Evolutionary conservation across 2,113 vertebrate species (phyloP).

Genomic region (Trichomycterus rosablanca): DNA sequence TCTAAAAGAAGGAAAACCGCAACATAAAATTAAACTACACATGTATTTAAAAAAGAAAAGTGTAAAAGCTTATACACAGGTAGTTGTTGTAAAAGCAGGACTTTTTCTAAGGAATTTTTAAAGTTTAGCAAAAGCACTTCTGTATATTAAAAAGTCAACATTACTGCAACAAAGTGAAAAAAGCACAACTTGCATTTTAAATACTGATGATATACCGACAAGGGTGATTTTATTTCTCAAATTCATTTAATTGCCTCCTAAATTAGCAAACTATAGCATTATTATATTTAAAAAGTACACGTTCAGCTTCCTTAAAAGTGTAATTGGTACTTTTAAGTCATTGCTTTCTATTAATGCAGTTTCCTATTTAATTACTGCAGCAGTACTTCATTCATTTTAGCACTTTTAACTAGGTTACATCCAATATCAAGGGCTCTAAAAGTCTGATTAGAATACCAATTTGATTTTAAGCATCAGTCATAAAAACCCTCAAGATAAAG

Average conservation of each 20-base stretch:
- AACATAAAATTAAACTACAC: too few relatives aligned
- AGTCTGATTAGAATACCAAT: conserved; percentile 33
- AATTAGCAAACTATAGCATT: not conserved
- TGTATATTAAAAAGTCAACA: too few relatives aligned
- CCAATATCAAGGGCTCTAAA: conserved; percentile 4
- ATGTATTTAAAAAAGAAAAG: too few relatives aligned
- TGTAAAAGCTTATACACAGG: too few relatives aligned
- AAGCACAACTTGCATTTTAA: too few relatives aligned
- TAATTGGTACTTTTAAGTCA: conserved; percentile 8
- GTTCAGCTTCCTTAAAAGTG: not conserved
- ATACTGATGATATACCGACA: too few relatives aligned
- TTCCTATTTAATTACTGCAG: conserved; percentile 9
- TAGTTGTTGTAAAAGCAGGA: too few relatives aligned
- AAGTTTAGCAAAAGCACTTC: too few relatives aligned
- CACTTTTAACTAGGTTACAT: conserved; percentile 2
- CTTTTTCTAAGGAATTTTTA: too few relatives aligned
- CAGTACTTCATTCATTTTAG: conserved; percentile 20
- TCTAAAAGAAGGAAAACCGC: too few relatives aligned
- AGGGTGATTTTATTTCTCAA: not conserved
- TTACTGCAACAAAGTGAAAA: too few relatives aligned
- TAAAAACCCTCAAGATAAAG: conserved; percentile 28
- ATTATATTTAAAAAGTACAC: not conserved
- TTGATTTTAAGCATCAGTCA: conserved; percentile 33
- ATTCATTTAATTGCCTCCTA: not conserved
- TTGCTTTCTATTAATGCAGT: conserved; percentile 7